A percentile compares a stretch with the other conserved stretches of the same genome.
Evolutionary conservation across 2,113 vertebrate genomes (phyloP).

Genomic region (Murina feae): DNA sequence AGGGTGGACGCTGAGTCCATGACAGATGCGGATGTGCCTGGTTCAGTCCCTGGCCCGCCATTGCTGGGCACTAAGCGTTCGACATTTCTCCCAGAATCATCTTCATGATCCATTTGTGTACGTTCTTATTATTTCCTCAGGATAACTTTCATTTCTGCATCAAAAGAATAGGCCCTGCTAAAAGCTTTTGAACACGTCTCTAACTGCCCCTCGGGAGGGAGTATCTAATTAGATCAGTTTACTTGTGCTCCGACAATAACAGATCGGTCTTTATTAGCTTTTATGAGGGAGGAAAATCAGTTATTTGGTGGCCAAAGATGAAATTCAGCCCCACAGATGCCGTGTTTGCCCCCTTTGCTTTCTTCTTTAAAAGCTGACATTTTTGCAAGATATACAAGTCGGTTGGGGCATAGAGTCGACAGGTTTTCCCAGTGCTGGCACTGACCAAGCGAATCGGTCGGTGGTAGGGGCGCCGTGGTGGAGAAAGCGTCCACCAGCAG

Average conservation of each 20-base stretch:
- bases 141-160: neutral
- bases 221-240: no score
- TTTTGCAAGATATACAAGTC: neutral
- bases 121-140: neutral
- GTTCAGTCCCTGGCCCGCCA: no score
- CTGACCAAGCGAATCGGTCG: accelerated
- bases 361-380: neutral
- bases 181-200: neutral
- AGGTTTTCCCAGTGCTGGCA: neutral
- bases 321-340: neutral
- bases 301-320: neutral
- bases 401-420: neutral
- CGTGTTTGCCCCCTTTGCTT: neutral
- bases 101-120: neutral
- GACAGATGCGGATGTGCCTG: accelerated
- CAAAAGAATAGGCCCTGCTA: neutral
- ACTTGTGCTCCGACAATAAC: neutral
- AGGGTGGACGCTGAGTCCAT: accelerated
- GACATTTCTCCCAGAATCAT: neutral
- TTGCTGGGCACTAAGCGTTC: neutral
- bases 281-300: neutral
- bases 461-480: neutral
- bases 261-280: neutral
- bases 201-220: neutral
- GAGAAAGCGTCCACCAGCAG: conserved; percentile 22